These are phyloP conservation scores for Chydorus sphaericus DNA, from an alignment of 2,888 invertebrate species.

Conservation along the genomic window DNA sequence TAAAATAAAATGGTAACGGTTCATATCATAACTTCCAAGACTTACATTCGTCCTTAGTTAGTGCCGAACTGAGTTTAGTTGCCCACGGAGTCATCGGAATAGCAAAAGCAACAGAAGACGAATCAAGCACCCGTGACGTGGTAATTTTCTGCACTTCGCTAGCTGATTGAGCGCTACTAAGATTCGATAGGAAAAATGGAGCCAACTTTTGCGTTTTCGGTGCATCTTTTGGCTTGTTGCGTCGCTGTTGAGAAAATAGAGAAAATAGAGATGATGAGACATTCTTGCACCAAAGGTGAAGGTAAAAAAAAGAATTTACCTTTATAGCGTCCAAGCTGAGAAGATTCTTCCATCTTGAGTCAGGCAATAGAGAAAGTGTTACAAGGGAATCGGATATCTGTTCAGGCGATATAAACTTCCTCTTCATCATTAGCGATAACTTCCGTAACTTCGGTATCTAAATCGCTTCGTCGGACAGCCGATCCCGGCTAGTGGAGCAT, in stretches of 20 bases:
- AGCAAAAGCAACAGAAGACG: background rate
- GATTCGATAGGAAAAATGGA: constrained; percentile 89
- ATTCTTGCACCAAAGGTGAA: constrained; percentile 2
- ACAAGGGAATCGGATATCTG: constrained; percentile 62
- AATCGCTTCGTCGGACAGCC: constrained; percentile 10
- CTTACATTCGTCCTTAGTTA: constrained; percentile 8
- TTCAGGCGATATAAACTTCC: constrained; percentile 49
- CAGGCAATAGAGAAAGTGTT: constrained; percentile 68
- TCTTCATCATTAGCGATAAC: constrained; percentile 26
- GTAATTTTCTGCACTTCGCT: constrained; percentile 26
- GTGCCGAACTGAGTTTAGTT: constrained; percentile 13
- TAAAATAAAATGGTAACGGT: constrained; percentile 5
- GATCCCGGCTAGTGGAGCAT: constrained; percentile 27
- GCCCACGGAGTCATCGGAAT: constrained; percentile 19
- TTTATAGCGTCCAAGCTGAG: constrained; percentile 72
- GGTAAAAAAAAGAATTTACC: constrained; percentile 29
- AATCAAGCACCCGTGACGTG: background rate
- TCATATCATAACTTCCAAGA: background rate
- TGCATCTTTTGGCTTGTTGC: constrained; percentile 79
- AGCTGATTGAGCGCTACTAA: constrained; percentile 26
- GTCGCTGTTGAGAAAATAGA: constrained; percentile 23
- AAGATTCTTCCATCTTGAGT: constrained; percentile 83
- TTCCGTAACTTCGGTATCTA: constrained; percentile 32
- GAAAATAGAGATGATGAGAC: constrained; percentile 1
- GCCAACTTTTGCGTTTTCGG: constrained; percentile 71